Evolutionary conservation across 2,888 invertebrate species (phyloP).

Genomic region (Polymixis flavicincta): DNA sequence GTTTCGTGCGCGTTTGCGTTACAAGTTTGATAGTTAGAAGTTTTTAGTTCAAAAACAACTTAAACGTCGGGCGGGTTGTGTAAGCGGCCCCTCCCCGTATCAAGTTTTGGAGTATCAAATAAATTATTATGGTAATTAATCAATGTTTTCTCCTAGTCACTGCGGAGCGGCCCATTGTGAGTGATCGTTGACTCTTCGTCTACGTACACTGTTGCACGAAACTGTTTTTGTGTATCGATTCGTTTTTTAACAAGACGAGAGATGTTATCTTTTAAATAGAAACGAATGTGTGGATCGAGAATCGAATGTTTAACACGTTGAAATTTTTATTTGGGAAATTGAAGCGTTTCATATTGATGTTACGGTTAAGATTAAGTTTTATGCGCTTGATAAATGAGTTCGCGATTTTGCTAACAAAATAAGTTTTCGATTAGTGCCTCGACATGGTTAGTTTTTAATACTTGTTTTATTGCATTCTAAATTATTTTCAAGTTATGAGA

Average conservation of each 20-base stretch:
- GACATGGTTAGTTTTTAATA: conserved; percentile 41
- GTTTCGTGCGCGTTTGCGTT: conserved; percentile 78
- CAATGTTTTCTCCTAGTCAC: conserved; percentile 91
- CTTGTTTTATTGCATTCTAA: not conserved
- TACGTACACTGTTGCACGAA: conserved; percentile 83
- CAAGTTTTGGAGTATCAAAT: conserved; percentile 90
- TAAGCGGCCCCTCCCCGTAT: conserved; percentile 86
- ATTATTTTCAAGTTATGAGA: not conserved
- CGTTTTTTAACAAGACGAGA: conserved; percentile 73
- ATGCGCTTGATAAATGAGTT: conserved; percentile 54
- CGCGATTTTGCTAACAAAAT: conserved; percentile 49
- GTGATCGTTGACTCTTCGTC: conserved; percentile 86
- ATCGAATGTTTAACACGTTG: conserved; percentile 63
- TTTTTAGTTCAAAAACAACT: conserved; percentile 84
- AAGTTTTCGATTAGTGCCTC: conserved; percentile 28
- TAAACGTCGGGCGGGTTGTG: conserved; percentile 81
- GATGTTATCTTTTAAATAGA: conserved; percentile 75
- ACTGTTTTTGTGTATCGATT: conserved; percentile 83
- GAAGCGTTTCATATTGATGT: conserved; percentile 55
- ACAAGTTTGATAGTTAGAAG: conserved; percentile 71
- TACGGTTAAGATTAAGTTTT: conserved; percentile 52
- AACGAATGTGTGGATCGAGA: conserved; percentile 68
- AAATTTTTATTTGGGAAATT: conserved; percentile 60
- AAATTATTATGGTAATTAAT: conserved; percentile 91
- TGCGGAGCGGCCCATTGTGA: conserved; percentile 86